phyloP scores from a whole-genome alignment of 2,797 vertebrate species.

The Sebastes diaconus region DNA sequence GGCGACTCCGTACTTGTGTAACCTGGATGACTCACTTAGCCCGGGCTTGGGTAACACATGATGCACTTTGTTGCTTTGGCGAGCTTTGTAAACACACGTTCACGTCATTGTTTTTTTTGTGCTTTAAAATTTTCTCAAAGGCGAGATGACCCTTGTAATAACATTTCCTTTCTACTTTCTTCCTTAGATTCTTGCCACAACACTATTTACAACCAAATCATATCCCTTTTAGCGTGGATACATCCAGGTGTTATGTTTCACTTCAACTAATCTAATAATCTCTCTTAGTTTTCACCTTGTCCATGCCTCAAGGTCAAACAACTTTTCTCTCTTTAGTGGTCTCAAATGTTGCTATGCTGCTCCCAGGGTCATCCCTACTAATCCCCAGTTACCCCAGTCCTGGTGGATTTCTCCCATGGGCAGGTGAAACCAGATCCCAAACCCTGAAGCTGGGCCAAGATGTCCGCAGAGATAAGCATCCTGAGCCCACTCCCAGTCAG shows the following conservation, averaged over 20 bases:
- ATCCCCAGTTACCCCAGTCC: slow-evolving; percentile 89
- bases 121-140: background rate
- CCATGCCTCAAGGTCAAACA: slow-evolving; percentile 86
- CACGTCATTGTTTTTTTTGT: background rate
- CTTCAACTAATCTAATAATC: slow-evolving; percentile 86
- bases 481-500: slow-evolving; percentile 88
- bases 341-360: slow-evolving; percentile 92
- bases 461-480: slow-evolving; percentile 93
- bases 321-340: slow-evolving; percentile 91
- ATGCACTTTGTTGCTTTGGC: slow-evolving; percentile 40
- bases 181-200: slow-evolving; percentile 14
- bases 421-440: slow-evolving; percentile 91
- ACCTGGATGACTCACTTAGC: slow-evolving; percentile 67
- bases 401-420: slow-evolving; percentile 89
- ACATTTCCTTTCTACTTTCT: background rate
- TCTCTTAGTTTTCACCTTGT: slow-evolving; percentile 87
- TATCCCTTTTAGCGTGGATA: slow-evolving; percentile 48
- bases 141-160: background rate
- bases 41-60: slow-evolving; percentile 44
- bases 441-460: slow-evolving; percentile 91
- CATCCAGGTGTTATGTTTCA: slow-evolving; percentile 76
- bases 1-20: slow-evolving; percentile 60
- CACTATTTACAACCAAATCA: slow-evolving; percentile 34
- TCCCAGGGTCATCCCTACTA: slow-evolving; percentile 90
- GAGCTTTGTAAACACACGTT: slow-evolving; percentile 20